These are phyloP conservation scores for Hirudo medicinalis DNA, from an alignment of 1,140 invertebrate species.

Conservation along the genomic window DNA sequence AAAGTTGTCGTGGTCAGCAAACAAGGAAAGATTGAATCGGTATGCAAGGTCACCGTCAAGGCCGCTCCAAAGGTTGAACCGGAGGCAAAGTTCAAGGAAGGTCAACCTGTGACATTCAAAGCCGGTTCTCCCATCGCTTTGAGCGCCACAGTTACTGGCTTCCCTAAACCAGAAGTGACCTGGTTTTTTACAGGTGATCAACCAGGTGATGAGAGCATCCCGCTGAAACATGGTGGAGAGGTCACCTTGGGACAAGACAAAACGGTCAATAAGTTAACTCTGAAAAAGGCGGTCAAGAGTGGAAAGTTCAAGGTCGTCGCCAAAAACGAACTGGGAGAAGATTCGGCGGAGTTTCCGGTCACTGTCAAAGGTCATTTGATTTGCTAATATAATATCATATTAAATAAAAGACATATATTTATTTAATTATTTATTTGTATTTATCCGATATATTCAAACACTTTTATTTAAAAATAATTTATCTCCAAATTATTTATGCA, in stretches of 20 bases:
- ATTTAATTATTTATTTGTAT: too few species aligned
- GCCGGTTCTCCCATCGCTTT: constrained; percentile 31
- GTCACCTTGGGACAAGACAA: background rate
- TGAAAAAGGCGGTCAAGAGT: constrained; percentile 68
- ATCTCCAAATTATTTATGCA: too few species aligned
- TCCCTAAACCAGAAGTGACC: constrained; percentile 62
- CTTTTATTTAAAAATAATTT: too few species aligned
- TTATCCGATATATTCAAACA: too few species aligned
- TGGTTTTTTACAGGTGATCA: constrained; percentile 57
- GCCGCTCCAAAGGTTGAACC: constrained; percentile 15
- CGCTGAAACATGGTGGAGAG: constrained; percentile 3
- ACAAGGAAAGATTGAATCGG: background rate
- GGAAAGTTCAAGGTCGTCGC: constrained; percentile 67
- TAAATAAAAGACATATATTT: too few species aligned
- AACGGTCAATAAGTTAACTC: constrained; percentile 23
- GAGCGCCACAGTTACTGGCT: constrained; percentile 61
- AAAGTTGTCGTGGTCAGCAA: background rate
- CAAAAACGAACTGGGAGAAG: constrained; percentile 66
- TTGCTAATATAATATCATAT: background rate
- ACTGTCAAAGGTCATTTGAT: constrained; percentile 47
- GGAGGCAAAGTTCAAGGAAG: constrained; percentile 27
- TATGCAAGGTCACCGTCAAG: background rate
- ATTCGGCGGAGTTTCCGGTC: constrained; percentile 39
- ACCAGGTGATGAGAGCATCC: background rate
- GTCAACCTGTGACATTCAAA: constrained; percentile 19